These are phyloP conservation scores for Ericerus pela DNA, from an alignment of 1,140 invertebrate genomes.

Conservation along the genomic window DNA sequence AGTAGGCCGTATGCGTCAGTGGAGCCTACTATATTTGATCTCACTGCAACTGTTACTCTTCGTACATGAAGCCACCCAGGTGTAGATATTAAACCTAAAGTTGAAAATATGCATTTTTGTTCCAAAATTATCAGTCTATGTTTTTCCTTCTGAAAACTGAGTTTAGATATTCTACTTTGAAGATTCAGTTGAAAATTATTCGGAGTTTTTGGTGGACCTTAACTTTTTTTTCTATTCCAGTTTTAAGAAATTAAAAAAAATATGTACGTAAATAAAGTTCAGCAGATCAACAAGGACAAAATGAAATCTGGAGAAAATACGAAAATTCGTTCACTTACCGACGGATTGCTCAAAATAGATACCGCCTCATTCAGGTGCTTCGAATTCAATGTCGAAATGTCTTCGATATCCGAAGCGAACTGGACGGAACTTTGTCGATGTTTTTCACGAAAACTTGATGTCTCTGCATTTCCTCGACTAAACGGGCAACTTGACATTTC, in stretches of 20 bases:
- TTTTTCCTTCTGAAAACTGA: too few relatives aligned
- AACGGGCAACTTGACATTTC: slow-evolving; percentile 2
- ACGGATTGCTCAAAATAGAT: slow-evolving; percentile 38
- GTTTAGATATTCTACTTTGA: not conserved
- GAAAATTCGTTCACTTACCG: slow-evolving; percentile 31
- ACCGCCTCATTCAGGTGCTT: slow-evolving; percentile 40
- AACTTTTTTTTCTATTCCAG: not conserved
- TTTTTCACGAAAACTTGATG: not conserved
- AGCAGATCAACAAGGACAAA: not conserved
- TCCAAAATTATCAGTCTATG: too few relatives aligned
- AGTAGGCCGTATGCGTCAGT: too few relatives aligned
- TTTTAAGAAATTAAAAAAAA: too few relatives aligned
- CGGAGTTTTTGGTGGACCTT: not conserved
- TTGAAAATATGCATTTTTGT: too few relatives aligned
- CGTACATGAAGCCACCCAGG: too few relatives aligned
- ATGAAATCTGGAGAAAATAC: not conserved
- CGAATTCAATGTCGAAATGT: slow-evolving; percentile 39
- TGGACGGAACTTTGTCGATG: slow-evolving; percentile 20
- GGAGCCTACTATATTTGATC: too few relatives aligned
- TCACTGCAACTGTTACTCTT: too few relatives aligned
- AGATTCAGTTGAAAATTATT: not conserved
- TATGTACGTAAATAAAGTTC: not conserved
- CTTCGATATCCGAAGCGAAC: slow-evolving; percentile 33
- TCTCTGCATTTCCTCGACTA: not conserved
- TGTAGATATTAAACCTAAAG: too few relatives aligned